phyloP scores from a whole-genome alignment of 2,113 vertebrate species.

The Oreochromis aureus region DNA sequence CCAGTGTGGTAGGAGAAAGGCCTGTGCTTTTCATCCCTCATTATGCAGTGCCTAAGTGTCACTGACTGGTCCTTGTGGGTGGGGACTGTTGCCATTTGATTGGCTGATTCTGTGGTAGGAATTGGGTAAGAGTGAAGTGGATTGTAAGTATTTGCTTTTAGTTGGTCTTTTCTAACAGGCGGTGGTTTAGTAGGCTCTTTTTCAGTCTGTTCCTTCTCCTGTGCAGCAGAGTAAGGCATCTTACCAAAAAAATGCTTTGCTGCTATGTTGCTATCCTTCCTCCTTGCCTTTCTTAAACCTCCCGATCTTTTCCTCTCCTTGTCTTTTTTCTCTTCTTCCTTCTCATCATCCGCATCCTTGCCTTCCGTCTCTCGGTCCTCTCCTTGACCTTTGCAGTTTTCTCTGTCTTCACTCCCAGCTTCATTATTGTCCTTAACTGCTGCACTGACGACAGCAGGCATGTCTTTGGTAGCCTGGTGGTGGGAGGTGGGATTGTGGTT shows the following conservation, averaged over 20 bases:
- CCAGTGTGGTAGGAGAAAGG: slow-evolving; percentile 85
- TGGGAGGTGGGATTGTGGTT: slow-evolving; percentile 49
- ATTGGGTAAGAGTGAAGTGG: slow-evolving; percentile 13
- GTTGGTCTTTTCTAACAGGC: slow-evolving; percentile 15
- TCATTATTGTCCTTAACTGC: slow-evolving; percentile 56
- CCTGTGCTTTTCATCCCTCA: slow-evolving; percentile 40
- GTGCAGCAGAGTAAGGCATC: slow-evolving; percentile 59
- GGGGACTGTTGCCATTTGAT: slow-evolving; percentile 55
- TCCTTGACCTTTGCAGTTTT: slow-evolving; percentile 71
- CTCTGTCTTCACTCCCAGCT: slow-evolving; percentile 74
- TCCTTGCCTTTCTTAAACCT: neutral
- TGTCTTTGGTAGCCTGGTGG: slow-evolving; percentile 42
- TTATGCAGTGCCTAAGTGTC: neutral
- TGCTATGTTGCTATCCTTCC: neutral
- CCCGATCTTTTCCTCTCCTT: slow-evolving; percentile 21
- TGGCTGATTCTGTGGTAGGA: slow-evolving; percentile 66
- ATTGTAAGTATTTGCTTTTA: slow-evolving; percentile 27
- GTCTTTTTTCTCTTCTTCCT: slow-evolving; percentile 14
- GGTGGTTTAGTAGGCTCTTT: slow-evolving; percentile 21
- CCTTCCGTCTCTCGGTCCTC: slow-evolving; percentile 69
- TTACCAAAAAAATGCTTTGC: slow-evolving; percentile 21
- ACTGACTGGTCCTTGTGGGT: slow-evolving; percentile 48
- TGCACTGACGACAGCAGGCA: slow-evolving; percentile 32
- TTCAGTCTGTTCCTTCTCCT: slow-evolving; percentile 67
- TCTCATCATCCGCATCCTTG: slow-evolving; percentile 75